Base-by-base conservation (phyloP, 2,797 vertebrate genomes). In the Amphiprion clarkii region DNA sequence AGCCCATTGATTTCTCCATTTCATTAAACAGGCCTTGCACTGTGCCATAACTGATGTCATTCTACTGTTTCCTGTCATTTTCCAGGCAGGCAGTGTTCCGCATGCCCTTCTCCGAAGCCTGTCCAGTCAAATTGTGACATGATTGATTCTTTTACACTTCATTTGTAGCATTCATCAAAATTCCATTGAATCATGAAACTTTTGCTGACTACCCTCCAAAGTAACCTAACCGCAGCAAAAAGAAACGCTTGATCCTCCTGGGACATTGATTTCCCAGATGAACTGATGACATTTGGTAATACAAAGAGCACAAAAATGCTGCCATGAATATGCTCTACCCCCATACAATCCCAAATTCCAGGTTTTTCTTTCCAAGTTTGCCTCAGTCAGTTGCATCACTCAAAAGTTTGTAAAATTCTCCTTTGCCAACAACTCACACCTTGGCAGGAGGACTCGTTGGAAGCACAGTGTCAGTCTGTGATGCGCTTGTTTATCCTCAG, bases 111-210 rank as follows among this genome's bases (percentile, higher is more conserved):
- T 85, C 68, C 79, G 78, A 85, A 83, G 72, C 84, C 76, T 23
- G n/a, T 83, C 76, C 80, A 79, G 87, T 86, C 80, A 88, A 79
- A 85, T 76, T 66, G 71, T 71, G 66, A 76, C 85, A 81, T 88
- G 90, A 91, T 87, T 85, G 81, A 93, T 92, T 90, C 74, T 84
- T 93, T 93, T 91, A 84, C 87, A 91, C 88, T 92, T 93, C 82
- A 90, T 94, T 93, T 92, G 73, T 63, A 88, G 74, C 72, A 55
- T 83, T 90, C 81, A 85, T 91, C 82, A 89, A 88, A 92, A 88
- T 85, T 82, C 79, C 81, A 83, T 67, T 88, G 79, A 88, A 78
- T 92, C 85, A 79, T 88, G 81, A 90, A 89, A 82, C 73, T 76
- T 81, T 78, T 71, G 74, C 81, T 82, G 79, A 84, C 71, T 77